These are phyloP conservation scores for Athalia rosae DNA, from an alignment of 2,888 invertebrate species.

Conservation along the genomic window DNA sequence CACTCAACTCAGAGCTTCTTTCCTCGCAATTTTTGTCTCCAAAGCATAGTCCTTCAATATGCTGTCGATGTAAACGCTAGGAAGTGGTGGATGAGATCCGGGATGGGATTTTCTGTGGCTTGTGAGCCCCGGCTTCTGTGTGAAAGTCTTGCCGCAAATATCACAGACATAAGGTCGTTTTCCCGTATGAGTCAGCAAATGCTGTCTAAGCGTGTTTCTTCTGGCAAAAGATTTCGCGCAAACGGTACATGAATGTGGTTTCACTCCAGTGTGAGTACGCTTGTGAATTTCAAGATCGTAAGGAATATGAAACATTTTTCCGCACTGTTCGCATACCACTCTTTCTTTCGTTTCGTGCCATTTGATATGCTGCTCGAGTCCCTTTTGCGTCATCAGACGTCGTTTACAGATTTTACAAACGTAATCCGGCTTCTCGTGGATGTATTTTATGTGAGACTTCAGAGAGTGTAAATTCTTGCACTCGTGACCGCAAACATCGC, in stretches of 20 bases:
- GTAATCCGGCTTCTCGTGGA: conserved; percentile 44
- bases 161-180: conserved; percentile 39
- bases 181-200: conserved; percentile 33
- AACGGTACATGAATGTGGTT: conserved; percentile 39
- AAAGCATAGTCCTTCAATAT: conserved; percentile 16
- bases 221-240: conserved; percentile 36
- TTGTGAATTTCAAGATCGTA: conserved; percentile 46
- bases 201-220: conserved; percentile 36
- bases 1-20: neutral
- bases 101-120: conserved; percentile 43
- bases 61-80: conserved; percentile 29
- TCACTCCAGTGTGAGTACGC: conserved; percentile 43
- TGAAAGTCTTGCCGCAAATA: conserved; percentile 39
- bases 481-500: conserved; percentile 43
- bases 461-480: conserved; percentile 43
- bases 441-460: conserved; percentile 45
- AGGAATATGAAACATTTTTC: conserved; percentile 45
- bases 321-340: conserved; percentile 47
- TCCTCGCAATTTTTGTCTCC: neutral
- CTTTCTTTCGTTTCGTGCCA: conserved; percentile 47
- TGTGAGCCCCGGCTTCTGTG: conserved; percentile 38
- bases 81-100: conserved; percentile 32
- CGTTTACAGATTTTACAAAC: conserved; percentile 45
- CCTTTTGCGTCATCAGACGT: conserved; percentile 42
- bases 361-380: conserved; percentile 40